Base-by-base conservation (phyloP, 30 jellyfish, hydroid and myxozoan species). In the Turritopsis dohrnii region DNA sequence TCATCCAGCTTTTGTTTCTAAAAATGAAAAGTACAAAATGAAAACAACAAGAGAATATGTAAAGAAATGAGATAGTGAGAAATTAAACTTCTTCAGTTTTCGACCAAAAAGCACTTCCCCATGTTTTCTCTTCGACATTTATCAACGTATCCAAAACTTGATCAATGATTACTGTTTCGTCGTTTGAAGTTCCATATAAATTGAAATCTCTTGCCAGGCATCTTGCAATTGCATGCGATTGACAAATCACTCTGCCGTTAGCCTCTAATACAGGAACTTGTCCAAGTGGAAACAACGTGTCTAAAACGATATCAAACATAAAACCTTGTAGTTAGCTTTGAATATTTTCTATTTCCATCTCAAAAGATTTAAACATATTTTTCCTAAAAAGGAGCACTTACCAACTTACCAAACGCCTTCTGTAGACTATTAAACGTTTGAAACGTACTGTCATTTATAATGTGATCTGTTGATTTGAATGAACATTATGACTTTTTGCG, bases 201-300 rank as follows among this genome's bases (percentile, higher is more conserved):
- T 88, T 90, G 74, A 81, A 81, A 65, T 81, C 96, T 66, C 83
- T 75, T 0, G 88, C 96, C 17, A 88, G 88, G 74, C 26, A 88
- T 53, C 88, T 31, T 21, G 84, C 72, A 54, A 88, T 88, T 16
- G 88, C 87, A 76, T 53, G 71, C 0, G 90, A 20, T 80, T 88
- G 96, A 17, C 89, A 79, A 41, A 88, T 29, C 29, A 52, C 84
- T 30, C 18, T 81, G 7, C 84, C 96, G 31, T 88, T 90, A 25
- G 81, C 84, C 30, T 88, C 88, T 31, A 88, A 83, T 16, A 77
- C 52, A 1, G 96, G 96, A 22, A 66, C 52, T 31, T 88, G 96
- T 30, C 90, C n/a, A n/a, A n/a, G n/a, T n/a, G n/a, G n/a, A n/a
- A n/a, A n/a, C n/a, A n/a, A n/a, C n/a, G n/a, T n/a, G n/a, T n/a